Evolutionary conservation across 2,797 vertebrate species (phyloP).

Genomic region (Mormyrops attenuatus): DNA sequence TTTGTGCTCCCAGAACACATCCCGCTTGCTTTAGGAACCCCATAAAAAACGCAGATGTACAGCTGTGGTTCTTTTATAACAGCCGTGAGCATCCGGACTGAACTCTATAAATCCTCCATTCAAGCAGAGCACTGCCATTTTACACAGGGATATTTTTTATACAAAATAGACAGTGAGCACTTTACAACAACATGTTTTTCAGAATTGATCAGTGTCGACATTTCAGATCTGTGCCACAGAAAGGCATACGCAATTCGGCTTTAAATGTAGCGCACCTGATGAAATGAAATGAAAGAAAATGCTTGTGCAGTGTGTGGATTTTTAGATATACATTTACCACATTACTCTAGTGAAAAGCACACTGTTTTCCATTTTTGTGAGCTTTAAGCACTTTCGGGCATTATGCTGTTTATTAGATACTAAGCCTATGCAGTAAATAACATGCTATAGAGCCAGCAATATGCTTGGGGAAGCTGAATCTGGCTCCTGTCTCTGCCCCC

Average conservation of each 20-base stretch:
- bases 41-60: constrained; percentile 30
- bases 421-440: background rate
- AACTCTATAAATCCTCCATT: constrained; percentile 28
- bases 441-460: background rate
- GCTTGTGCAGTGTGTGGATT: constrained; percentile 11
- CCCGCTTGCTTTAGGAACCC: constrained; percentile 23
- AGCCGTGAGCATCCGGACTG: constrained; percentile 18
- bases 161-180: background rate
- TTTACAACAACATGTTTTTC: constrained; percentile 10
- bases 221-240: background rate
- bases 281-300: background rate
- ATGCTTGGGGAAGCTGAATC: background rate
- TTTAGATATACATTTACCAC: constrained; percentile 12
- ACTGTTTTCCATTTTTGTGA: background rate
- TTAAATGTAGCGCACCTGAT: constrained; percentile 8
- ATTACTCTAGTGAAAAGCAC: background rate
- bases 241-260: constrained; percentile 12
- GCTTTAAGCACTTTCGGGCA: background rate
- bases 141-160: constrained; percentile 8
- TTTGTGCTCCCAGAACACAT: constrained; percentile 1
- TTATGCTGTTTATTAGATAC: background rate
- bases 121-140: constrained; percentile 12
- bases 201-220: background rate
- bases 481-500: background rate
- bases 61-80: constrained; percentile 26